These are phyloP conservation scores for Coelogynopora nodosa DNA, from an alignment of 2,888 invertebrate species.

Conservation along the genomic window DNA sequence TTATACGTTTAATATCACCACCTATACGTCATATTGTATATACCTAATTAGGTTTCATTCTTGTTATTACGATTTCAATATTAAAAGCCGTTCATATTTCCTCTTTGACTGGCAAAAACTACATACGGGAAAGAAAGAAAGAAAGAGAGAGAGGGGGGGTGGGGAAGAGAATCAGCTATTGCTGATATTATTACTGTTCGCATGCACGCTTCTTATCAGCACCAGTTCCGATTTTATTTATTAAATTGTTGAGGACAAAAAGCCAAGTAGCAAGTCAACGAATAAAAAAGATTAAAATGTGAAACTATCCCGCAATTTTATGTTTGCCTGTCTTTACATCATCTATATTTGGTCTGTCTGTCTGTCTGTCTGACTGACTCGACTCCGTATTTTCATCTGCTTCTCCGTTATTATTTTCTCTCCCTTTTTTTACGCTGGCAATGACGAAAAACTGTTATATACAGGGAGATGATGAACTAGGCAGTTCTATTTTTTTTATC, in stretches of 20 bases:
- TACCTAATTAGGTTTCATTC: too few relatives aligned
- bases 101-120: too few relatives aligned
- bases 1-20: too few relatives aligned
- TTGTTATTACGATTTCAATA: too few relatives aligned
- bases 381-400: not conserved
- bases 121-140: too few relatives aligned
- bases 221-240: conserved; percentile 27
- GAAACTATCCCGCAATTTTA: not conserved
- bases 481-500: conserved; percentile 12
- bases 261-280: not conserved
- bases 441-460: not conserved
- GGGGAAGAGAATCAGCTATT: not conserved
- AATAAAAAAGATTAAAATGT: not conserved
- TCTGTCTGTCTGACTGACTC: not conserved
- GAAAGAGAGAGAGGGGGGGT: not conserved
- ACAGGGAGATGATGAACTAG: not conserved
- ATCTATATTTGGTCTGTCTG: not conserved
- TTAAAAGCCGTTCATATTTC: too few relatives aligned
- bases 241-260: conserved; percentile 19
- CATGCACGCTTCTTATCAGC: conserved; percentile 4
- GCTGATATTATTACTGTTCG: not conserved
- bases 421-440: not conserved
- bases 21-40: too few relatives aligned
- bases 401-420: not conserved
- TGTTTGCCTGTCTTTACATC: conserved; percentile 28